Percentiles rank a stretch among this genome's conserved stretches.
Evolutionary conservation across 1,140 invertebrate genomes (phyloP).

Genomic region (Bilobella aurantiaca): DNA sequence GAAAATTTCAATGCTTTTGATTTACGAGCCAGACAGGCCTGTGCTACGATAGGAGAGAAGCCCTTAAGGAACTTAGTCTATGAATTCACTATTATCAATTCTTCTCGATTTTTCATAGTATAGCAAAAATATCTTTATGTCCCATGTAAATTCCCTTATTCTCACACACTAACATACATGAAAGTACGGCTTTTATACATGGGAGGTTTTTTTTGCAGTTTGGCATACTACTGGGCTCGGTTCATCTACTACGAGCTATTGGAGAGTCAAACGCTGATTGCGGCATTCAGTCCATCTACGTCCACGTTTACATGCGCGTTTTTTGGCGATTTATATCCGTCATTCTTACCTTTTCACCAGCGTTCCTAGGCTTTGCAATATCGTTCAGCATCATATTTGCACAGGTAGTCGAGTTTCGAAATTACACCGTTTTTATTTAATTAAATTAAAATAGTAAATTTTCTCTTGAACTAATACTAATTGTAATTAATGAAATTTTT

Average conservation of each 20-base stretch:
- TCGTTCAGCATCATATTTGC: background rate
- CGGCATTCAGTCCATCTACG: background rate
- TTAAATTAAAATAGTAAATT: too few relatives aligned
- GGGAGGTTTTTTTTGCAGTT: background rate
- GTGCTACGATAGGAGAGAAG: too few relatives aligned
- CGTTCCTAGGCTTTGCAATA: background rate
- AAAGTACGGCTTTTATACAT: background rate
- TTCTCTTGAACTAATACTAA: too few relatives aligned
- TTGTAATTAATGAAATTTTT: too few relatives aligned
- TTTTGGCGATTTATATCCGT: background rate
- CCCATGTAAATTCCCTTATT: background rate
- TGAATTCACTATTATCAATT: too few relatives aligned
- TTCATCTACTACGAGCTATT: background rate
- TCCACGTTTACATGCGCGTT: background rate
- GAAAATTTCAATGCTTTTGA: too few relatives aligned
- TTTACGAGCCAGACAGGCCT: too few relatives aligned
- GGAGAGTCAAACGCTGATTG: background rate
- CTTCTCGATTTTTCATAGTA: too few relatives aligned
- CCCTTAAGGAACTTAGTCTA: too few relatives aligned
- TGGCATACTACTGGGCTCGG: background rate
- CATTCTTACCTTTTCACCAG: background rate
- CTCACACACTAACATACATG: background rate
- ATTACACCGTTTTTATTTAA: background rate
- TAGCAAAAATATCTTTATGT: too few relatives aligned
- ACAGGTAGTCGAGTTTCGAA: background rate